These are phyloP conservation scores for Anolis apletophallus DNA, from an alignment of 2,797 vertebrate species.

Conservation along the genomic window DNA sequence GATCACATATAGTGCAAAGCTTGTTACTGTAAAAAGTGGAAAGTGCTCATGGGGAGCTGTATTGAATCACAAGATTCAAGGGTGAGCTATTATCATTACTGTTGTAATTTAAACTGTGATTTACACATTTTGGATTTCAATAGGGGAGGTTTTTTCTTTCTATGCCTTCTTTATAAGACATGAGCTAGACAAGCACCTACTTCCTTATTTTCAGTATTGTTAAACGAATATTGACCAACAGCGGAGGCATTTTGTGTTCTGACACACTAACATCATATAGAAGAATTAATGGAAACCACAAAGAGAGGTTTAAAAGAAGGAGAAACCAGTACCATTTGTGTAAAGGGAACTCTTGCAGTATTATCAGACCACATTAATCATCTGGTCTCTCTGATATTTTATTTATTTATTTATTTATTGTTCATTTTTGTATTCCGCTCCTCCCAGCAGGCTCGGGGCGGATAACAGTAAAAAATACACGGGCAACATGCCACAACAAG, in stretches of 20 bases:
- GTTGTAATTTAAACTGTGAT: constrained; percentile 35
- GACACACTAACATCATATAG: neutral
- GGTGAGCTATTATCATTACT: constrained; percentile 1
- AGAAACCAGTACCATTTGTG: neutral
- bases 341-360: neutral
- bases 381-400: too few species aligned
- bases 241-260: neutral
- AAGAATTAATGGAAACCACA: neutral
- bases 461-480: too few species aligned
- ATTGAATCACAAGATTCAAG: constrained; percentile 13
- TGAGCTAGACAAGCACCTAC: neutral
- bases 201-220: neutral
- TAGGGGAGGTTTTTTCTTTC: neutral
- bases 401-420: too few species aligned
- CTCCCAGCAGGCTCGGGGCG: too few species aligned
- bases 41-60: neutral
- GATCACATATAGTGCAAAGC: constrained; percentile 7
- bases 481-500: too few species aligned
- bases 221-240: constrained; percentile 2
- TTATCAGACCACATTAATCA: neutral
- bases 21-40: neutral
- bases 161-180: neutral
- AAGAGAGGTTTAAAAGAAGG: neutral
- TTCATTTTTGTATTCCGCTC: too few species aligned
- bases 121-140: constrained; percentile 5